Conservation (phyloP, 2,888 invertebrate species). For the Agrochola litura region DNA sequence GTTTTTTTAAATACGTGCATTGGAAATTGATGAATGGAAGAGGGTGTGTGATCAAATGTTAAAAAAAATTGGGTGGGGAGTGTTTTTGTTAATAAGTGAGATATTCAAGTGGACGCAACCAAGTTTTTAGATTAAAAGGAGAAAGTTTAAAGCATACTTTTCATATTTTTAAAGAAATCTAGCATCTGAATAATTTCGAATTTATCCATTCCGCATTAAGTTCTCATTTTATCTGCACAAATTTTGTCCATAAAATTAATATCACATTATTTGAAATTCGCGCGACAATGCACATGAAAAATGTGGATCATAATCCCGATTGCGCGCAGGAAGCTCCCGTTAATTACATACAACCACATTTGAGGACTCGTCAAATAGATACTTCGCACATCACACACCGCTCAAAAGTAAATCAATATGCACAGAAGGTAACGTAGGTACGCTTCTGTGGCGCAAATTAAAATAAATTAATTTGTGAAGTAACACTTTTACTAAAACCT, state of each 20-base stretch:
- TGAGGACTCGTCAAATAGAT: neutral
- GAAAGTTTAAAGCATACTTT: neutral
- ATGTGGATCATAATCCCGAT: neutral
- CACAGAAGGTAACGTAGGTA: neutral
- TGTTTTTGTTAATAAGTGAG: no score
- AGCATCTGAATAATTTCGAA: neutral
- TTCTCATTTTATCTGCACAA: neutral
- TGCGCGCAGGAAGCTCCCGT: neutral
- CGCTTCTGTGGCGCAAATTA: neutral
- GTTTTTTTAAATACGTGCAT: neutral
- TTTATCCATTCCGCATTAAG: neutral
- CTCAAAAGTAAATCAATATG: slow-evolving; percentile 10
- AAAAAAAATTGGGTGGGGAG: neutral
- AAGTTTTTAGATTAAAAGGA: neutral
- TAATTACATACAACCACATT: neutral
- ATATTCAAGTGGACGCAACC: no score
- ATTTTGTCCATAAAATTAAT: neutral
- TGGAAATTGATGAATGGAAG: neutral
- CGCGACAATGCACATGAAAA: neutral
- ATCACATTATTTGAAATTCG: neutral
- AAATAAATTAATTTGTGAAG: neutral
- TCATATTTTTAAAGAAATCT: neutral
- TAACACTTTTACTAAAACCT: neutral
- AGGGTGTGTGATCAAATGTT: neutral
- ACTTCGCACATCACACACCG: neutral